phyloP scores from a whole-genome alignment of 2,113 vertebrate genomes.

The Pungitius pungitius region DNA sequence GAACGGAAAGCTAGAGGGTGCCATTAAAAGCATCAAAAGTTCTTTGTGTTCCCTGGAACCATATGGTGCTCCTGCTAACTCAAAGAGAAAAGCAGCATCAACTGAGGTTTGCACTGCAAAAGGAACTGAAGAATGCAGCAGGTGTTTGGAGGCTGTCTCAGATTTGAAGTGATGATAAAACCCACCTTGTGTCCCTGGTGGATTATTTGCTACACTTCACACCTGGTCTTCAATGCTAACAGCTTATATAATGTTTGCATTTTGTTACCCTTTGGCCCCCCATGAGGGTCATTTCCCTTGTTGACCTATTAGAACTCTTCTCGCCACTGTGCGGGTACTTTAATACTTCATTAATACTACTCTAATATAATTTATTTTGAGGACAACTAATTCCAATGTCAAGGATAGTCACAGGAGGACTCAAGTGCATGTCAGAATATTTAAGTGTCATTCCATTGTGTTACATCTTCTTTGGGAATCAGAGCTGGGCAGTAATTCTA shows the following conservation, averaged over 20 bases:
- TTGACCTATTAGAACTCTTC: background rate
- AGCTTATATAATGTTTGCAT: background rate
- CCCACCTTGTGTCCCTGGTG: conserved; percentile 33
- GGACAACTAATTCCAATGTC: background rate
- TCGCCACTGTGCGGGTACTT: background rate
- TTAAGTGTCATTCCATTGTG: no score
- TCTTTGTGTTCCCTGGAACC: conserved; percentile 61
- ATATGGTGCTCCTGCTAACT: conserved; percentile 67
- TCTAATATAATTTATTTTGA: no score
- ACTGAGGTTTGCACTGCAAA: conserved; percentile 34
- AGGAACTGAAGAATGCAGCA: conserved; percentile 43
- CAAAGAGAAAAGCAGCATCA: conserved; percentile 49
- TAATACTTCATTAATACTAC: background rate
- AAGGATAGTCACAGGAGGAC: no score
- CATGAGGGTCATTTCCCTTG: background rate
- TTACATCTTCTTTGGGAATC: no score
- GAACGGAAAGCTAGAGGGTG: conserved; percentile 1
- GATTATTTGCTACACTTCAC: conserved; percentile 59
- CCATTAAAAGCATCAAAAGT: conserved; percentile 52
- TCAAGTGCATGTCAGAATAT: no score
- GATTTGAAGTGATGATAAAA: conserved; percentile 59
- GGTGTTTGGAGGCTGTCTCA: conserved; percentile 56
- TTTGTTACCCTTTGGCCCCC: background rate
- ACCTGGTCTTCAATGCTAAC: conserved; percentile 38
- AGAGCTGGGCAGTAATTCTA: no score